phyloP scores from a whole-genome alignment of 1,140 invertebrate genomes.

The honey bee (Apis mellifera) region Amel_HAv3.1 CM009942.2:896501-897000 shows the following conservation, averaged over 20 bases:
- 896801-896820: not conserved
- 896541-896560: no score
- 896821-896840: conserved; percentile 37
- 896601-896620: not conserved
- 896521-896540: no score
- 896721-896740: not conserved
- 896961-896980: not conserved
- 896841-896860: conserved; percentile 47
- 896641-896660: not conserved
- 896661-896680: no score
- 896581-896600: no score
- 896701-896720: no score
- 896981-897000: not conserved
- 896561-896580: no score
- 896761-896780: no score
- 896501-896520: no score
- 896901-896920: not conserved
- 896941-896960: not conserved
- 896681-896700: no score
- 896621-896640: no score
- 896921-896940: not conserved
- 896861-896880: not conserved
- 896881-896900: not conserved
- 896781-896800: not conserved
- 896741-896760: not conserved